Evolutionary conservation across 2,797 vertebrate species (phyloP).

Genomic region (Momotus momota): DNA sequence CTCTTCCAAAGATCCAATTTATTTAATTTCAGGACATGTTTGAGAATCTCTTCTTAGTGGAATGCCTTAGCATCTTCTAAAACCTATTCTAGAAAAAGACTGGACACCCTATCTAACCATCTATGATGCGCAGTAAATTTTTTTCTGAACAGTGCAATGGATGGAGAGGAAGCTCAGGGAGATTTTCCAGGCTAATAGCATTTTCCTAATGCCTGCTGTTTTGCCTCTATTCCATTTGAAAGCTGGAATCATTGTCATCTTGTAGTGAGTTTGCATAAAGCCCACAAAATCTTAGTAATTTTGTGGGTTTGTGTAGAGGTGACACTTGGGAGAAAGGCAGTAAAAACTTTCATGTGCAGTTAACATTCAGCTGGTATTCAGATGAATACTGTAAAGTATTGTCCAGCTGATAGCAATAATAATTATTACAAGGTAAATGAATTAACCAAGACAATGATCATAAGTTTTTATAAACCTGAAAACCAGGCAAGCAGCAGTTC

Average conservation of each 20-base stretch:
- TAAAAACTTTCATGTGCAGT: neutral
- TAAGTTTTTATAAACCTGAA: neutral
- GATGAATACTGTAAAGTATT: neutral
- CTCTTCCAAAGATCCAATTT: neutral
- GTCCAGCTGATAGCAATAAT: neutral
- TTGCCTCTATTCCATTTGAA: neutral
- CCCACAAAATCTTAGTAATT: neutral
- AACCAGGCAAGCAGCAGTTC: neutral
- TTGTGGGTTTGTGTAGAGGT: neutral
- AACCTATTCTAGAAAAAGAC: neutral
- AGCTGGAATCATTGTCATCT: neutral
- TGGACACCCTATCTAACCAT: neutral
- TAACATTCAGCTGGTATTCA: neutral
- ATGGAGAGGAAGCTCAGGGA: neutral
- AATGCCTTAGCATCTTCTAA: neutral
- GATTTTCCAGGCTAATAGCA: neutral
- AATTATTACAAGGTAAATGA: neutral
- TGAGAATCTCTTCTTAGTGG: neutral
- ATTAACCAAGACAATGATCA: neutral
- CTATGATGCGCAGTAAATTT: neutral
- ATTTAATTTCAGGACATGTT: neutral
- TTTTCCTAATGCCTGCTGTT: neutral
- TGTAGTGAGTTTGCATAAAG: neutral
- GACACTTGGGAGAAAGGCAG: neutral
- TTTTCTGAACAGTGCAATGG: neutral